Evolutionary conservation across 1,140 invertebrate genomes (phyloP).

Genomic region (Trichonephila inaurata): DNA sequence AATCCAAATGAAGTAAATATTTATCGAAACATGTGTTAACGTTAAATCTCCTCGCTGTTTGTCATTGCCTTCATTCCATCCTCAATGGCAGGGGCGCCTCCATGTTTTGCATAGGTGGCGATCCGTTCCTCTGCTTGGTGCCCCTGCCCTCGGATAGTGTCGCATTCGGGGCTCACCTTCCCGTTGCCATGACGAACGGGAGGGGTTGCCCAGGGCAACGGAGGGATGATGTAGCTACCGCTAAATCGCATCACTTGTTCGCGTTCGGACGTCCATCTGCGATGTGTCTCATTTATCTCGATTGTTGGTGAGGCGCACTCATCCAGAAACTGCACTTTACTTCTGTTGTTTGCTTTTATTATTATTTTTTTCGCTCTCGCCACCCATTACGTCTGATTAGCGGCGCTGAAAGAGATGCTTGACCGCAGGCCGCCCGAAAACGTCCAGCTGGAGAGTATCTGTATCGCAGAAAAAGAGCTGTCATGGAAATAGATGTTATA

Average conservation of each 20-base stretch:
- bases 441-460: background rate
- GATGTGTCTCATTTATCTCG: slow-evolving; percentile 41
- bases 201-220: slow-evolving; percentile 44
- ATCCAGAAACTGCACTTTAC: slow-evolving; percentile 22
- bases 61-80: no score
- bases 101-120: background rate
- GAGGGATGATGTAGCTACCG: slow-evolving; percentile 52
- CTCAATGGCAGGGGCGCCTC: background rate
- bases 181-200: slow-evolving; percentile 31
- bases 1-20: no score
- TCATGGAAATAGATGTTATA: background rate
- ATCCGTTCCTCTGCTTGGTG: background rate
- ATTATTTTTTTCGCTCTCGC: background rate
- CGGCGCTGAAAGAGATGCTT: slow-evolving; percentile 8
- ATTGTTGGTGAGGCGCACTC: slow-evolving; percentile 30
- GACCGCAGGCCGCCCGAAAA: background rate
- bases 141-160: slow-evolving; percentile 25
- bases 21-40: no score
- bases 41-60: no score
- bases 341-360: background rate
- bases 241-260: slow-evolving; percentile 69
- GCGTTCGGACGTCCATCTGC: slow-evolving; percentile 18
- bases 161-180: slow-evolving; percentile 60
- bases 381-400: background rate
- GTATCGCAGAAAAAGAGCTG: background rate